These are phyloP conservation scores for Sceloporus undulatus DNA, from an alignment of 2,113 vertebrate species.

Conservation along the genomic window DNA sequence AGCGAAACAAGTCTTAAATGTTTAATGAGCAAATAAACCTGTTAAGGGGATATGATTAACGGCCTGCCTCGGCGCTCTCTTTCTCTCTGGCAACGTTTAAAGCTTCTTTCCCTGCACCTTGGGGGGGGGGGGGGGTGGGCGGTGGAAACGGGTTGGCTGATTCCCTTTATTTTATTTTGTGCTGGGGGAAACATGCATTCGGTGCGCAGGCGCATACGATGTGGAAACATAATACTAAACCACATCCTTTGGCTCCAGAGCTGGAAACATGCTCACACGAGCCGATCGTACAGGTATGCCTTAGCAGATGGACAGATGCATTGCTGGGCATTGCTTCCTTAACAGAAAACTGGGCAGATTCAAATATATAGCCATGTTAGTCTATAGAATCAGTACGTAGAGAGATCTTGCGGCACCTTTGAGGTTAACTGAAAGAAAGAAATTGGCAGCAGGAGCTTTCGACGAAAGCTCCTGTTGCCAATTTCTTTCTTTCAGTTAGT, in stretches of 20 bases:
- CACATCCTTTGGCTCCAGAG: neutral
- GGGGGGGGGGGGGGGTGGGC: constrained; percentile 14
- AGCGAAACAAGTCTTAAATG: constrained; percentile 77
- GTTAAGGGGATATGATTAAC: constrained; percentile 79
- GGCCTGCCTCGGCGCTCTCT: constrained; percentile 50
- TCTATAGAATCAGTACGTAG: too few relatives aligned
- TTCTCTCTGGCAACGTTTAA: constrained; percentile 50
- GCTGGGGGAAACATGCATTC: constrained; percentile 25
- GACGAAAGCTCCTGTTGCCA: too few relatives aligned
- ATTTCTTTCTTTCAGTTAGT: too few relatives aligned
- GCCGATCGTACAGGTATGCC: too few relatives aligned
- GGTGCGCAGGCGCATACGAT: too few relatives aligned
- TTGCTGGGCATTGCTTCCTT: too few relatives aligned
- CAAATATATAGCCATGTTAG: too few relatives aligned
- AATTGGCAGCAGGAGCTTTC: too few relatives aligned
- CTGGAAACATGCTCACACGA: constrained; percentile 7
- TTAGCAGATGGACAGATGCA: too few relatives aligned
- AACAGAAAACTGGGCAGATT: too few relatives aligned
- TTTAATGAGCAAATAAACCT: constrained; percentile 80
- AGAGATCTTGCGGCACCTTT: too few relatives aligned
- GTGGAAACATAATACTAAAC: neutral
- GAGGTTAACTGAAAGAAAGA: too few relatives aligned
- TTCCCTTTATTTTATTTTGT: constrained; percentile 48
- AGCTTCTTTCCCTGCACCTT: constrained; percentile 53
- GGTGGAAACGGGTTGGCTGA: neutral